Evolutionary conservation across 1,140 invertebrate species (phyloP), one percentile per base, ranked within the genome.

Genomic region (Diploscapter pachys): DNA sequence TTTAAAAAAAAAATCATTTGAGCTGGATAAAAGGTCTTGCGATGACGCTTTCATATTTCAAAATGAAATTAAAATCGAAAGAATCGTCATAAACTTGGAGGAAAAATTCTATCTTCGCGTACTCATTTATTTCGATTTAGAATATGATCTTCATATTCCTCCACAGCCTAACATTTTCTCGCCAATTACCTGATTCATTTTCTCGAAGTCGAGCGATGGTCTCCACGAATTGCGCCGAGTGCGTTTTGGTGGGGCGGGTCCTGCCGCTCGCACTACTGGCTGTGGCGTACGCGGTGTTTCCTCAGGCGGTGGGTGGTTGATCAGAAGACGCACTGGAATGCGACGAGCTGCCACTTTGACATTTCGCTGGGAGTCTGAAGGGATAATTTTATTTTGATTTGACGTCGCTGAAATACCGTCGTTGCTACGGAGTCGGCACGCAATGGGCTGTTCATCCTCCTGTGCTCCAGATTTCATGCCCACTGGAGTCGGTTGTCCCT

Each of bases 291-390:
- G 56, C 31, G 31, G 4, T 54, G 59, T 59, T 49, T 61, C 52
- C 4, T 70, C 68, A 0, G 13, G 31, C 31, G 68, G 68, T 70
- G 68, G 68, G 53, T 51, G 68, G 53, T 61, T 70, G 68, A 70
- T 70, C 8, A 70, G 68, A 5, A 70, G 56, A 6, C 63, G 68
- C 4, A 70, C 68, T 61, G 68, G 68, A 50, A 56, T 61, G 62
- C 68, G 68, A 59, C 68, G 68, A n/a, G 68, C 68, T 4, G 68
- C 68, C 55, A 70, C 68, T 11, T 70, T 70, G 3, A 70, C 68
- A 5, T 56, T 59, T 13, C 68, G 55, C 52, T 70, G 56, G 31
- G 59, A 61, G 68, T 70, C 63, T 50, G 62, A 70, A 61, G 68
- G 62, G 8, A 31, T 31, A 31, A 31, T 31, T 31, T 31, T 31